These are phyloP conservation scores for Carpatolechia fugitivella DNA, from an alignment of 2,888 invertebrate species.

Conservation along the genomic window DNA sequence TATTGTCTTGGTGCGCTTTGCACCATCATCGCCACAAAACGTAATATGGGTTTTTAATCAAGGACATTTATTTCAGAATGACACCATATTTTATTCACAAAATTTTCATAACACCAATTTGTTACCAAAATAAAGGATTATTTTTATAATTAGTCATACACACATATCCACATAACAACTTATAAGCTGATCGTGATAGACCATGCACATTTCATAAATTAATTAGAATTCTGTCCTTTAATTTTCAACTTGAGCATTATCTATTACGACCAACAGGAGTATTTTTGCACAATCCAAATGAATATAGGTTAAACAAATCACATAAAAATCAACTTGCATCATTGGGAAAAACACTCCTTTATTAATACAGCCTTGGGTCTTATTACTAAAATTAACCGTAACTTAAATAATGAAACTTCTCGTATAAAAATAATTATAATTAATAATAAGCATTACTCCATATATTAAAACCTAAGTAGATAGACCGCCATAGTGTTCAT, in stretches of 20 bases:
- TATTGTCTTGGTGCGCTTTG: too few species aligned
- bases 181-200: slow-evolving; percentile 56
- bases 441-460: slow-evolving; percentile 58
- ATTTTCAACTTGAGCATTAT: slow-evolving; percentile 39
- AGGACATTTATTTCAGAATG: too few species aligned
- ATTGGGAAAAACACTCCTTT: slow-evolving; percentile 65
- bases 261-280: slow-evolving; percentile 59
- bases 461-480: slow-evolving; percentile 67
- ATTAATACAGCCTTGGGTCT: slow-evolving; percentile 78
- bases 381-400: slow-evolving; percentile 69
- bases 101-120: slow-evolving; percentile 76
- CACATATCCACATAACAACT: slow-evolving; percentile 70
- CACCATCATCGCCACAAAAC: too few species aligned
- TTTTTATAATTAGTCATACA: slow-evolving; percentile 73
- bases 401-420: slow-evolving; percentile 74
- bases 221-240: slow-evolving; percentile 36
- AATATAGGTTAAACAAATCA: slow-evolving; percentile 37
- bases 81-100: slow-evolving; percentile 78
- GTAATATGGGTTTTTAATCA: too few species aligned
- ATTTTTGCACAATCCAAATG: slow-evolving; percentile 52
- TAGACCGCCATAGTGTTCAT: slow-evolving; percentile 69
- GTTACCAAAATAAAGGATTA: slow-evolving; percentile 77
- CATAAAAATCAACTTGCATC: slow-evolving; percentile 40
- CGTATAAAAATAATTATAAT: slow-evolving; percentile 71
- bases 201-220: slow-evolving; percentile 34